Conservation (phyloP, 2,888 invertebrate genomes). For the Melanophora roralis region DNA sequence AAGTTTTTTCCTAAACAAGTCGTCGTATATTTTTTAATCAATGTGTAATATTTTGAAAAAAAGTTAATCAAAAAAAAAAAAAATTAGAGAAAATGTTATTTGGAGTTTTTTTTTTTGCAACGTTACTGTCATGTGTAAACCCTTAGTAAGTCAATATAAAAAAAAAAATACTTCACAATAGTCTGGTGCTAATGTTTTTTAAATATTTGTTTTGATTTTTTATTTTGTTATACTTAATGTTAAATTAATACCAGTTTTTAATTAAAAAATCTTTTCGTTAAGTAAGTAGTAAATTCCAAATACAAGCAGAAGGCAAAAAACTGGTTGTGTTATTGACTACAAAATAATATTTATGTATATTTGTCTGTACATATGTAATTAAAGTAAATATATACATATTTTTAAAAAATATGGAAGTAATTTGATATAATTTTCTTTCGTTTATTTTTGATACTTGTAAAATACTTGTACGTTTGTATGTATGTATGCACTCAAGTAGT, state of each 20-base stretch:
- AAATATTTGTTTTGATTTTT: neutral
- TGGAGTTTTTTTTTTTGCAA: too few species aligned
- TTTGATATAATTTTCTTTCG: neutral
- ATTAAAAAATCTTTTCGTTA: neutral
- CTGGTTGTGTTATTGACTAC: constrained; percentile 7
- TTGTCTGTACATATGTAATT: neutral
- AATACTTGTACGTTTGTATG: neutral
- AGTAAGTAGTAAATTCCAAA: neutral
- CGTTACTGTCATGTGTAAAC: too few species aligned
- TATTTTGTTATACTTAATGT: neutral
- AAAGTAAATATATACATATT: neutral
- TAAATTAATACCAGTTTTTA: neutral
- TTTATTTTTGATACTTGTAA: neutral
- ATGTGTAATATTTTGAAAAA: too few species aligned
- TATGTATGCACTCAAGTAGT: too few species aligned
- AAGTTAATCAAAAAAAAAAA: too few species aligned
- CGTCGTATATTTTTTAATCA: too few species aligned
- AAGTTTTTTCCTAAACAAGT: too few species aligned
- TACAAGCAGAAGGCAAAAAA: neutral
- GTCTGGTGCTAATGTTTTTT: too few species aligned
- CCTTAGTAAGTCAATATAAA: too few species aligned
- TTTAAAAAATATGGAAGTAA: neutral
- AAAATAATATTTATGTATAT: neutral
- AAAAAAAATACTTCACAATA: too few species aligned
- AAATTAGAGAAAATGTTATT: too few species aligned